A percentile compares a stretch with the other conserved stretches of the same genome.
phyloP scores from a whole-genome alignment of 1,140 invertebrate genomes.

The Brachionus rubens region DNA sequence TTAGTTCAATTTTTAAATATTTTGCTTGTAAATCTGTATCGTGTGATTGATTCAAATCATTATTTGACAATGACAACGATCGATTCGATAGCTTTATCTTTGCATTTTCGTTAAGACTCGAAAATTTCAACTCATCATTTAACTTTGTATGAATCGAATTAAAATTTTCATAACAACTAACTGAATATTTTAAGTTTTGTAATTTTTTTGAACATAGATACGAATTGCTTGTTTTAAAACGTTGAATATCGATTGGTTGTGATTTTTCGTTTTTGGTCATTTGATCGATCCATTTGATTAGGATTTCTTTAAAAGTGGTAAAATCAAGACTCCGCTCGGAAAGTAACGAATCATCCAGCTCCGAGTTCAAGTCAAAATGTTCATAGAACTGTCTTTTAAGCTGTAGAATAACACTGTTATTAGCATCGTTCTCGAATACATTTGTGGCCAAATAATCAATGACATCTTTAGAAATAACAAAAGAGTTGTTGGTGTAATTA shows the following conservation, averaged over 20 bases:
- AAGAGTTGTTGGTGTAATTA: background rate
- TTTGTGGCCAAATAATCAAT: background rate
- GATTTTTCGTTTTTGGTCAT: background rate
- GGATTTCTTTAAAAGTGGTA: background rate
- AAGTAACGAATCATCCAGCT: background rate
- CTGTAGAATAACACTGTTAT: background rate
- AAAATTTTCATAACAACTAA: conserved; percentile 1
- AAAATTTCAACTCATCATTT: background rate
- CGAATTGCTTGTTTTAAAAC: background rate
- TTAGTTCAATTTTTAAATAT: background rate
- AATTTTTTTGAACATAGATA: conserved; percentile 14
- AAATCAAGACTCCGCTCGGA: background rate
- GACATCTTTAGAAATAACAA: background rate
- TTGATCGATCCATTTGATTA: background rate
- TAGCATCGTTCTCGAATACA: background rate
- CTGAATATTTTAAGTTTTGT: background rate
- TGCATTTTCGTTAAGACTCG: background rate
- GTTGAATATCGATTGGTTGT: background rate
- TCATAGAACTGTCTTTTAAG: background rate
- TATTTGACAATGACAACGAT: background rate
- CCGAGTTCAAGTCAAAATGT: background rate
- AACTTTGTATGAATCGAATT: background rate
- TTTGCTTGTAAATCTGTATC: background rate
- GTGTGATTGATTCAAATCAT: background rate
- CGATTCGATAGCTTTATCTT: background rate